Evolutionary conservation across 2,113 vertebrate genomes (phyloP).

Genomic region (Bos indicus): DNA sequence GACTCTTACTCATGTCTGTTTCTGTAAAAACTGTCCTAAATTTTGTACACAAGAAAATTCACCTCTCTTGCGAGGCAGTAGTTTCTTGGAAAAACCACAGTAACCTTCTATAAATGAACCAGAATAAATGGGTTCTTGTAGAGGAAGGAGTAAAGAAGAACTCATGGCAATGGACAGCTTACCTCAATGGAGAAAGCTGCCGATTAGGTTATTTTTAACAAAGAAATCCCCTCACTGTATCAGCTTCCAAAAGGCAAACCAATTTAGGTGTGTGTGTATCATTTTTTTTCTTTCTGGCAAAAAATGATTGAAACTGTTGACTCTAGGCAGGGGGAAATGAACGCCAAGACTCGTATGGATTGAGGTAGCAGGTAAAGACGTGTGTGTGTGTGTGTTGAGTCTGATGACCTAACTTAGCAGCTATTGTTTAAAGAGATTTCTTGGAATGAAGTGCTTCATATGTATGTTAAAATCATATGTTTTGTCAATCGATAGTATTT

Average conservation of each 20-base stretch:
- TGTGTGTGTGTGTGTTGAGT: neutral
- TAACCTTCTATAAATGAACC: constrained; percentile 58
- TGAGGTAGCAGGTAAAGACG: neutral
- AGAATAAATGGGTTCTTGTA: constrained; percentile 47
- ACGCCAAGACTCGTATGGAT: neutral
- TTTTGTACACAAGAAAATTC: constrained; percentile 60
- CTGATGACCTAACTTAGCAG: neutral
- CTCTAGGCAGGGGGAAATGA: neutral
- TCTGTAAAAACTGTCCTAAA: constrained; percentile 62
- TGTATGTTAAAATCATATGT: neutral
- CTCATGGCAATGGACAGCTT: neutral
- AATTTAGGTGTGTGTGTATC: neutral
- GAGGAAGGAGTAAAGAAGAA: neutral
- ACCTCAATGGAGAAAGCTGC: neutral
- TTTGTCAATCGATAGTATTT: neutral
- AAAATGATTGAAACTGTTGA: neutral
- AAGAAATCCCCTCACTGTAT: neutral
- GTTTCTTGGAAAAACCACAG: constrained; percentile 71
- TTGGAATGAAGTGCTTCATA: neutral
- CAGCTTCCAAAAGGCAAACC: neutral
- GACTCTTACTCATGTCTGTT: constrained; percentile 48
- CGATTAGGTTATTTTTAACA: neutral
- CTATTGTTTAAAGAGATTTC: neutral
- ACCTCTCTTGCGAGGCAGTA: constrained; percentile 60
- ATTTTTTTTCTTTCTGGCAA: neutral